Evolutionary conservation across 2,113 vertebrate genomes (phyloP).

Genomic region (pig (Sus scrofa)): T2T-Sscrofa CM000817.6:154971001-154971500

Average conservation of each 20-base stretch:
- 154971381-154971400: neutral
- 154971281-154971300: neutral
- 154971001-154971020: slow-evolving; percentile 62
- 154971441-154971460: neutral
- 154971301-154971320: neutral
- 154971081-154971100: neutral
- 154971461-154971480: neutral
- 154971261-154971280: slow-evolving; percentile 42
- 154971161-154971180: neutral
- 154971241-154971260: neutral
- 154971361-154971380: neutral
- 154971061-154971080: neutral
- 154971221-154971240: neutral
- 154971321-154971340: neutral
- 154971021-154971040: slow-evolving; percentile 27
- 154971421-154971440: neutral
- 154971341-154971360: neutral
- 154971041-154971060: slow-evolving; percentile 25
- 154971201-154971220: slow-evolving; percentile 10
- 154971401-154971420: neutral
- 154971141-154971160: neutral
- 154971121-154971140: neutral
- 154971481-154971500: neutral
- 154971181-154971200: neutral
- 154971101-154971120: neutral